Base-by-base conservation (phyloP, 2,113 vertebrate species). In the Trinectes maculatus region DNA sequence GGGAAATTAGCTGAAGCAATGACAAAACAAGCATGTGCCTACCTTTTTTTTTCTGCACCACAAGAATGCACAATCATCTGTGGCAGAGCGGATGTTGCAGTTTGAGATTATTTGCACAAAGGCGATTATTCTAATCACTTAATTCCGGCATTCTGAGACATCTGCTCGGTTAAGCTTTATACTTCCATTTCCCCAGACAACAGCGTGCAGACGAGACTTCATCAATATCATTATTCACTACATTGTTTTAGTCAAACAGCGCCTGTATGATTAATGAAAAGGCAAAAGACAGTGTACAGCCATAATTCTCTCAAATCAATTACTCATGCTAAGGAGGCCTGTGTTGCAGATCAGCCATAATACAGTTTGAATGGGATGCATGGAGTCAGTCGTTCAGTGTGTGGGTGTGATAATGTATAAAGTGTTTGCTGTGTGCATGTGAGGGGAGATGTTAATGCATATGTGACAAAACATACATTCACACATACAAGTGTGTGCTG, bases 41-140 rank as follows among this genome's bases (percentile, higher is more conserved):
- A 73, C 58, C 33, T 86, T 78, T 80, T 57, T 47, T 79, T 57
- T 47, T 79, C 54, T 65, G 72, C 59, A 71, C 84, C 77, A 69
- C 67, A 49, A 53, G 63, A 64, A 71, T 66, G 11, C 71, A 69
- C 83, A 89, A 76, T 80, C 75, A 57, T 66, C 77, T 77, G 77
- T 51, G 84, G 79, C 77, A 75, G 84, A 82, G 57, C 62, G 68
- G 65, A 90, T 89, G 82, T 85, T 85, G 77, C 54, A 62, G 37
- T 82, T 86, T 51, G 59, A 80, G 83, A 91, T 85, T 88, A 88
- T 87, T 89, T 81, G 69, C 80, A 73, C 80, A 90, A 92, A 89
- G 83, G 83, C 78, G 85, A 92, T 92, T 91, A 87, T 89, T 92
- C 71, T 89, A 90, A 92, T 90, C 84, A 73, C 85, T 89, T 92